These are phyloP conservation scores for Ephialtes manifestator DNA, from an alignment of 2,888 invertebrate genomes.

Conservation along the genomic window DNA sequence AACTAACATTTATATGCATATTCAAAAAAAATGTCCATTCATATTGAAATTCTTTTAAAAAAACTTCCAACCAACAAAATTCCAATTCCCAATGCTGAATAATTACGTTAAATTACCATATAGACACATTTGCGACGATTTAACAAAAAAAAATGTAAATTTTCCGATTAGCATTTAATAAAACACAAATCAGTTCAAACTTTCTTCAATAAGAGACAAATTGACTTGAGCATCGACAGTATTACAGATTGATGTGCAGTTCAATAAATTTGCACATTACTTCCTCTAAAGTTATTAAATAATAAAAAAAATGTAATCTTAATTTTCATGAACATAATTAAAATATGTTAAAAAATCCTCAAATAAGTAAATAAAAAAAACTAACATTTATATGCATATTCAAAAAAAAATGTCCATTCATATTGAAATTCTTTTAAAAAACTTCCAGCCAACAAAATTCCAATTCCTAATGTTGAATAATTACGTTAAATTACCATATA, in stretches of 20 bases:
- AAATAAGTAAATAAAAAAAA: too few species aligned
- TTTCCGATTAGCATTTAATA: neutral
- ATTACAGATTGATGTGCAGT: neutral
- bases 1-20: too few species aligned
- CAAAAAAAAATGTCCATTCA: neutral
- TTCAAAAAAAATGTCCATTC: neutral
- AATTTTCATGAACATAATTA: too few species aligned
- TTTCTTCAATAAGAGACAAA: slow-evolving; percentile 9
- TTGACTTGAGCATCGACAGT: slow-evolving; percentile 2
- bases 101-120: neutral
- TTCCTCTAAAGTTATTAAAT: too few species aligned
- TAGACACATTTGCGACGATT: neutral
- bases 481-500: neutral
- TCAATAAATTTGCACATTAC: too few species aligned
- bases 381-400: too few species aligned
- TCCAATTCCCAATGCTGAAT: too few species aligned
- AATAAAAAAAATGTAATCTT: too few species aligned
- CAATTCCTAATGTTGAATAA: too few species aligned
- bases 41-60: neutral
- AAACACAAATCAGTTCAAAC: slow-evolving; percentile 4
- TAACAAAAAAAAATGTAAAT: neutral
- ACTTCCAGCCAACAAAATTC: neutral
- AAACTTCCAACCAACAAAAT: neutral
- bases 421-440: neutral
- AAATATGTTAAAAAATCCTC: too few species aligned